These are phyloP conservation scores for Apogon talboti DNA, from an alignment of 2,797 vertebrate species.

Conservation along the genomic window DNA sequence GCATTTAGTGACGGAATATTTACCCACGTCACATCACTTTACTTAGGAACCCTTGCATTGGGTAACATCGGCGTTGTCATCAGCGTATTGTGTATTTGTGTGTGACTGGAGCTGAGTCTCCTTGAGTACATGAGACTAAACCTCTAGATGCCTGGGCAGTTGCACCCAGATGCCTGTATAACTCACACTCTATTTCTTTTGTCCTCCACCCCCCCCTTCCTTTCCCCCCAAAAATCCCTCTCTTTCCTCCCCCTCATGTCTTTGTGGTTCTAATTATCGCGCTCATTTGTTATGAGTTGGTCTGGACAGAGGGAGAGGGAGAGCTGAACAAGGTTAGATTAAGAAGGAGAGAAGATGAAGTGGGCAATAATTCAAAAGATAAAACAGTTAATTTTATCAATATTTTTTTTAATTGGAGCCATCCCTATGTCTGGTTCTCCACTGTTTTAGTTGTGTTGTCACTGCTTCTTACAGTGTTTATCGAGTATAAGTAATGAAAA, in stretches of 20 bases:
- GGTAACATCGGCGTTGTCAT: background rate
- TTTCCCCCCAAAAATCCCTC: slow-evolving; percentile 13
- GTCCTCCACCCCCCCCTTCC: slow-evolving; percentile 40
- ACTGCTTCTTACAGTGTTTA: too few relatives aligned
- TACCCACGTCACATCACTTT: background rate
- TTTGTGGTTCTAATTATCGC: slow-evolving; percentile 76
- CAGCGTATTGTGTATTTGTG: slow-evolving; percentile 10
- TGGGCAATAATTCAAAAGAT: background rate
- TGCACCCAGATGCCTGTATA: slow-evolving; percentile 64
- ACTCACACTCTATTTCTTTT: slow-evolving; percentile 69
- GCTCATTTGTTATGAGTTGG: slow-evolving; percentile 68
- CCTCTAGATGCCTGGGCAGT: slow-evolving; percentile 62
- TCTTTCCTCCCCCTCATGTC: slow-evolving; percentile 33
- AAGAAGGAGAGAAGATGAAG: slow-evolving; percentile 13
- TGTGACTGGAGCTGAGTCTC: slow-evolving; percentile 26
- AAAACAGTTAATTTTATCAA: background rate
- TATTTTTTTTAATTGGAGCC: too few relatives aligned
- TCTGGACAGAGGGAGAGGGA: slow-evolving; percentile 43
- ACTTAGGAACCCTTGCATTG: background rate
- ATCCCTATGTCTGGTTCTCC: too few relatives aligned
- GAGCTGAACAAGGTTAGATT: slow-evolving; percentile 23
- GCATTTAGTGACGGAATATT: slow-evolving; percentile 8
- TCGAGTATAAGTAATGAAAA: too few relatives aligned
- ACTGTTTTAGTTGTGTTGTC: too few relatives aligned
- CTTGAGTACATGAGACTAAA: slow-evolving; percentile 45